Percentiles rank a stretch among this genome's conserved stretches.
These are phyloP conservation scores for Taenioides sp. DNA, from an alignment of 2,797 vertebrate species.

Conservation along the genomic window DNA sequence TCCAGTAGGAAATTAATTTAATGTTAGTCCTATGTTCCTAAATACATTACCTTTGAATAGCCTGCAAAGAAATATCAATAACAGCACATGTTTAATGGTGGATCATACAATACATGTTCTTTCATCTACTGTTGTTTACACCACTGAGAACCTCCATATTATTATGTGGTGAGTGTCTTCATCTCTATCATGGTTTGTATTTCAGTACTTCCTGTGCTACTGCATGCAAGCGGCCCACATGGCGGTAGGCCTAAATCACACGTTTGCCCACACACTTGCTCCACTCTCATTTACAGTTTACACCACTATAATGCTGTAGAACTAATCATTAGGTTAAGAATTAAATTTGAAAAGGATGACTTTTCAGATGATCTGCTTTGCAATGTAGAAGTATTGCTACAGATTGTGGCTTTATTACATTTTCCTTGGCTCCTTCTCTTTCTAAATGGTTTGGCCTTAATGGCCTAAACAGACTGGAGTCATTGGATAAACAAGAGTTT, in stretches of 20 bases:
- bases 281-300: slow-evolving; percentile 34
- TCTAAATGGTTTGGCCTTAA: slow-evolving; percentile 74
- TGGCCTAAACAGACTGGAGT: slow-evolving; percentile 79
- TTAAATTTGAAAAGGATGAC: neutral
- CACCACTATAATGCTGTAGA: slow-evolving; percentile 6
- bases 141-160: slow-evolving; percentile 33
- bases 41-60: slow-evolving; percentile 44
- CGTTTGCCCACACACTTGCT: slow-evolving; percentile 48
- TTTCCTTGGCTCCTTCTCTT: slow-evolving; percentile 42
- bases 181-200: slow-evolving; percentile 49
- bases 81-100: slow-evolving; percentile 18
- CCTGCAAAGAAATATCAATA: slow-evolving; percentile 15
- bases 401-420: slow-evolving; percentile 37
- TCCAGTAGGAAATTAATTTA: slow-evolving; percentile 58
- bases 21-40: slow-evolving; percentile 44
- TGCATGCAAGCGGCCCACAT: slow-evolving; percentile 58
- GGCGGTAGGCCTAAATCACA: slow-evolving; percentile 41
- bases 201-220: slow-evolving; percentile 54
- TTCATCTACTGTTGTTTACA: slow-evolving; percentile 51
- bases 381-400: slow-evolving; percentile 19
- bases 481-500: slow-evolving; percentile 91
- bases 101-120: slow-evolving; percentile 16
- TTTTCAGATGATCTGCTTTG: slow-evolving; percentile 12
- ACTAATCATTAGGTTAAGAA: slow-evolving; percentile 24
- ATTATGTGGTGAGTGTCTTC: slow-evolving; percentile 54